These are phyloP conservation scores for Dinothrombium tinctorium DNA, from an alignment of 1,140 invertebrate species.

Conservation along the genomic window DNA sequence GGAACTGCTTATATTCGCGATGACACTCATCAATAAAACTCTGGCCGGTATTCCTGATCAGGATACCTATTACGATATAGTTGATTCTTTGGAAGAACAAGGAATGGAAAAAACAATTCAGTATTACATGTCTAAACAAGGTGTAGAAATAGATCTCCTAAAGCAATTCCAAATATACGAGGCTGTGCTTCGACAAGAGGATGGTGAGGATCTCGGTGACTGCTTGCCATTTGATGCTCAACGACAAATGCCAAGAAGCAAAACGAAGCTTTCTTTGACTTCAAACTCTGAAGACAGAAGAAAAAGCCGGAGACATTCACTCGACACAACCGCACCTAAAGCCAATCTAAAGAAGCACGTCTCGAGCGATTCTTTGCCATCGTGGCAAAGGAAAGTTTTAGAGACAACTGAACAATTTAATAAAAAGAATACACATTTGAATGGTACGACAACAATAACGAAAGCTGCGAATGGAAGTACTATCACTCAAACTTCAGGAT, in stretches of 20 bases:
- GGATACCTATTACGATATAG: slow-evolving; percentile 94
- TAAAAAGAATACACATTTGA: not conserved
- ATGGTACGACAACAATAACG: not conserved
- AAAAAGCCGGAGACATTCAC: slow-evolving; percentile 15
- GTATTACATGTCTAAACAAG: slow-evolving; percentile 74
- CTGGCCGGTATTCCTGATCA: slow-evolving; percentile 85
- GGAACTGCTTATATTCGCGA: slow-evolving; percentile 83
- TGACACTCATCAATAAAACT: slow-evolving; percentile 87
- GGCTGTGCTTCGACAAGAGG: slow-evolving; percentile 66
- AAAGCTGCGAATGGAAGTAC: not conserved
- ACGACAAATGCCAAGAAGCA: slow-evolving; percentile 43
- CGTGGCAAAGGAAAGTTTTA: not conserved
- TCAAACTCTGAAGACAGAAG: slow-evolving; percentile 15
- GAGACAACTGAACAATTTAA: slow-evolving; percentile 2
- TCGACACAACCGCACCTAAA: slow-evolving; percentile 3
- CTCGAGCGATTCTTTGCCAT: slow-evolving; percentile 3
- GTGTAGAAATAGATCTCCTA: slow-evolving; percentile 64
- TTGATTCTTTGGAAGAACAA: slow-evolving; percentile 82
- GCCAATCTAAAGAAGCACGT: slow-evolving; percentile 11
- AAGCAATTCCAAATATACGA: slow-evolving; percentile 88
- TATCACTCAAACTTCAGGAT: not conserved
- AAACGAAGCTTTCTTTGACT: slow-evolving; percentile 25
- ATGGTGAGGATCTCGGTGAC: slow-evolving; percentile 40
- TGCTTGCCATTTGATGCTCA: slow-evolving; percentile 10
- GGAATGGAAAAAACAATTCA: slow-evolving; percentile 80